These are phyloP conservation scores for Jordanella pulchra DNA, from an alignment of 2,797 vertebrate species.

Conservation along the genomic window DNA sequence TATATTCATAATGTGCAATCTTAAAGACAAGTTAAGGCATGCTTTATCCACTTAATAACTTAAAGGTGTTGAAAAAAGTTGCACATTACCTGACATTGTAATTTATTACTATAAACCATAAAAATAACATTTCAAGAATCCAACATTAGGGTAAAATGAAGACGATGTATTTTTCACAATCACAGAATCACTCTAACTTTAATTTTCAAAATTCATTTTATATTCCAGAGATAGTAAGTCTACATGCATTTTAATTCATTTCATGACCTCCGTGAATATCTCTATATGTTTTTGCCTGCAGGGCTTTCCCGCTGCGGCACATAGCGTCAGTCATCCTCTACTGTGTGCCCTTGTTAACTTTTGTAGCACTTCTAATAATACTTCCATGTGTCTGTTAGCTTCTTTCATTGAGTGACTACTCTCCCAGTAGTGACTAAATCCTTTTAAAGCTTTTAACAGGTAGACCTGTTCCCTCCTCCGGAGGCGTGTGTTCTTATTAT, in stretches of 20 bases:
- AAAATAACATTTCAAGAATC: neutral
- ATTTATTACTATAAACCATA: neutral
- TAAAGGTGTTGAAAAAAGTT: neutral
- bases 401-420: constrained; percentile 3
- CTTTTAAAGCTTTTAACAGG: constrained; percentile 18
- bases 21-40: neutral
- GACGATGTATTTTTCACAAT: neutral
- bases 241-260: neutral
- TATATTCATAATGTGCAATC: neutral
- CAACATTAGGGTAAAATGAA: neutral
- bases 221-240: neutral
- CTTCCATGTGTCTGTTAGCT: neutral
- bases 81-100: neutral
- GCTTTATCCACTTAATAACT: neutral
- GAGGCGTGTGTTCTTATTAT: constrained; percentile 15
- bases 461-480: constrained; percentile 23
- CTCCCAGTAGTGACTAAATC: constrained; percentile 7
- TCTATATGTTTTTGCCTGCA: neutral
- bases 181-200: neutral
- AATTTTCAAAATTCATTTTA: neutral
- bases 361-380: constrained; percentile 1
- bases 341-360: constrained; percentile 3
- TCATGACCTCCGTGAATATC: neutral
- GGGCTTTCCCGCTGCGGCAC: neutral
- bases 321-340: neutral